Evolutionary conservation across 2,797 vertebrate genomes (phyloP), one percentile per base, ranked within the genome.

Genomic region (Poecilia velifera): DNA sequence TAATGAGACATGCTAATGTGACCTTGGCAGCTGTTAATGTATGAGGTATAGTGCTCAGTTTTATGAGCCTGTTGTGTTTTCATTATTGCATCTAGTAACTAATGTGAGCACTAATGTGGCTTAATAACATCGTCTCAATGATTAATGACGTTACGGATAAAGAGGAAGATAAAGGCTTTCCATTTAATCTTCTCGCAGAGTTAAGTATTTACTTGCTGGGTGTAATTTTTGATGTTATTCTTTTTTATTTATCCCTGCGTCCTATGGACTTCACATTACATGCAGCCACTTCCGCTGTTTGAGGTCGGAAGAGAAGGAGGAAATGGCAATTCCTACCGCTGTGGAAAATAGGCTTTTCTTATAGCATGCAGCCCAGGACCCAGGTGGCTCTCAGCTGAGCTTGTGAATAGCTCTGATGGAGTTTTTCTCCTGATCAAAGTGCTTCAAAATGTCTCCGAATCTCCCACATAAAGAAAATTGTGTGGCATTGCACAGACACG

Each of bases 351-450:
- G 36, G 84, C 81, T 83, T 77, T 82, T 76, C 81, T 66, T 43
- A n/a, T 79, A 79, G 74, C 75, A 77, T 59, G 39, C 71, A 84
- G 80, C 66, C 36, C 76, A 76, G 72, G 83, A 89, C 87, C 84
- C 87, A 90, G 91, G 91, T 86, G 90, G 90, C 77, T 8, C 9
- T 78, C 86, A 90, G 88, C 85, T 89, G 87, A 90, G 87, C 76
- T 75, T 46, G 70, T 73, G 86, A 59, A 82, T 81, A 77, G 76
- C 78, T 82, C 76, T 81, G 34, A 20, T 55, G 59, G 5, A 81
- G 81, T 78, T 85, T 88, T 74, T 78, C 66, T 74, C 79, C 6
- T 16, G 43, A n/a, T 71, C 4, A 45, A 71, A 45, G 68, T 46
- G 41, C 16, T 72, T 72, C 13, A 53, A 71, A 71, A 71, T 72